phyloP scores from a whole-genome alignment of 2,888 invertebrate genomes.

The Drosophila borborema region DNA sequence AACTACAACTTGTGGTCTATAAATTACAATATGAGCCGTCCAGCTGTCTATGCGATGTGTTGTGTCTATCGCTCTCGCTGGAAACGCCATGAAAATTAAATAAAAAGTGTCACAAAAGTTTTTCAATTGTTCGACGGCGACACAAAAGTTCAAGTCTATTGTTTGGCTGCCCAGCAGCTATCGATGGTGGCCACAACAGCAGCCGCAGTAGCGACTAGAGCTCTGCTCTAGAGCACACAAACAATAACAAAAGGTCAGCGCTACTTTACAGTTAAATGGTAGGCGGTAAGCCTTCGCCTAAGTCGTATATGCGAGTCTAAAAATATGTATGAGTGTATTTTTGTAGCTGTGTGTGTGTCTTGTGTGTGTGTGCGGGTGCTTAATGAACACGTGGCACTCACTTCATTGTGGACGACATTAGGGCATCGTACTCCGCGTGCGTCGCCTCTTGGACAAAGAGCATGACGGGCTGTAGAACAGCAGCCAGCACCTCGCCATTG shows the following conservation, averaged over 20 bases:
- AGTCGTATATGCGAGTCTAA: conserved; percentile 19
- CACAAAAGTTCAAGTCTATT: conserved; percentile 57
- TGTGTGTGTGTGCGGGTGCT: conserved; percentile 18
- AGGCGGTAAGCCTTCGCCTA: conserved; percentile 24
- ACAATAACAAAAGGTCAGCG: conserved; percentile 47
- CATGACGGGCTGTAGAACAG: conserved; percentile 93
- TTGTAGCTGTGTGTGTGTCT: neutral
- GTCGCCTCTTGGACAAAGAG: conserved; percentile 92
- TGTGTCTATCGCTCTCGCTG: conserved; percentile 4
- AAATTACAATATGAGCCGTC: conserved; percentile 74
- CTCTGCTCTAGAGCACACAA: conserved; percentile 24
- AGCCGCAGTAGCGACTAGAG: conserved; percentile 4
- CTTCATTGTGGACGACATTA: conserved; percentile 94
- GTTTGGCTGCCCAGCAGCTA: conserved; percentile 32
- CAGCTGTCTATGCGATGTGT: conserved; percentile 18
- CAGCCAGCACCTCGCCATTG: conserved; percentile 93
- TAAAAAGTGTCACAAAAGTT: conserved; percentile 79
- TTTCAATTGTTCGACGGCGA: conserved; percentile 70
- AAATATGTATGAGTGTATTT: neutral
- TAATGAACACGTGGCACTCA: conserved; percentile 85
- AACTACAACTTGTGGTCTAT: conserved; percentile 68
- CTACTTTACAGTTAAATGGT: conserved; percentile 34
- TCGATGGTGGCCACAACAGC: conserved; percentile 19
- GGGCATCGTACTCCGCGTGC: conserved; percentile 91
- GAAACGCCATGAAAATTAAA: conserved; percentile 73